Base-by-base conservation (phyloP, 1,140 invertebrate species). In the Hydropsyche tenuis region DNA sequence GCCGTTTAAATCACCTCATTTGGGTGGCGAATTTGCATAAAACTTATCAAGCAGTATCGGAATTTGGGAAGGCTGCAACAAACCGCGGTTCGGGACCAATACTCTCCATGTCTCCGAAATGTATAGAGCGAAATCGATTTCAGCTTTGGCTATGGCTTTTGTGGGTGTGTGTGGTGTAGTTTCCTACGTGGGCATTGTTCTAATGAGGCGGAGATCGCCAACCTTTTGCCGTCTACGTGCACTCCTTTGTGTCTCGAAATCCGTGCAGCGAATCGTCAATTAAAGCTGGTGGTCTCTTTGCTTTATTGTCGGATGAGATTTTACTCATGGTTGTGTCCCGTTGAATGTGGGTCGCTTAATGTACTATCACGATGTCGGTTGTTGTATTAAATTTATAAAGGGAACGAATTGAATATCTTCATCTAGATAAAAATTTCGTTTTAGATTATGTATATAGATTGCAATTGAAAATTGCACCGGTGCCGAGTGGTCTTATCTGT, bases 1-100 rank as follows among this genome's bases (percentile, higher is more conserved):
- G 48, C 9, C 48, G 18, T 6, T 53, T 16, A 9, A 37, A 3
- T 37, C 30, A 37, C 30, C 30, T 37, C 12, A 7, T 27, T 37
- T 63, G 22, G 23, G 60, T 63, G 1, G 7, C 60, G 23, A 63
- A 63, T 63, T 63, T 63, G 60, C 60, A 63, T 63, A 63, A 63
- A 63, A 63, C 20, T 63, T 63, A 63, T 63, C 60, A 27, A 63
- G 60, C 23, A 12, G 23, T 20, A 20, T 51, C 14, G 3, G 46
- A 20, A 20, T 16, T 51, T 14, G 3, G 43, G 2, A 51, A 37
- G 30, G 30, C 30, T 37, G 3, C 3, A 37, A 37, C 3, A 3
- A 37, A 37, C 30, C 30, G 30, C 30, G 30, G 9, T 9, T 37
- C 9, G 3, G 30, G 9, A 4, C 9, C 30, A 9, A 37, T n/a